These are phyloP conservation scores for Pelosia muscerda DNA, from an alignment of 2,888 invertebrate species.

Conservation along the genomic window DNA sequence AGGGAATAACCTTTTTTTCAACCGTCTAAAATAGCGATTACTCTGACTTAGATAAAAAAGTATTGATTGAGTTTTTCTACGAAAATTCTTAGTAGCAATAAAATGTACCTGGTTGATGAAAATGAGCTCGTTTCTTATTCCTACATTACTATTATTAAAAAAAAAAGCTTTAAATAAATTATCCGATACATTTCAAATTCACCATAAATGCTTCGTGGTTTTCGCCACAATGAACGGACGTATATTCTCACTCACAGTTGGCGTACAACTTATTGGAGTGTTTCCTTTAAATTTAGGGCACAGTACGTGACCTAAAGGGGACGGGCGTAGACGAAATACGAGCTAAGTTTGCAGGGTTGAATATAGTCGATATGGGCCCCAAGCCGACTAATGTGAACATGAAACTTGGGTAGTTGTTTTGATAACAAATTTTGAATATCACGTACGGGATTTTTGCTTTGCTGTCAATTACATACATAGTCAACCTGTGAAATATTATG, in stretches of 20 bases:
- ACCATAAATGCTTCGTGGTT: slow-evolving; percentile 10
- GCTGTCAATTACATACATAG: not conserved
- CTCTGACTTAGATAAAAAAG: no score
- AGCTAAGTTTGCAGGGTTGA: slow-evolving; percentile 68
- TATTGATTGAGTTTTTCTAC: not conserved
- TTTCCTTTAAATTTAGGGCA: slow-evolving; percentile 82
- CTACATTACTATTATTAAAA: no score
- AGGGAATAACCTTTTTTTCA: no score
- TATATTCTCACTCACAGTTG: slow-evolving; percentile 56
- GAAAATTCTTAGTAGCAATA: not conserved
- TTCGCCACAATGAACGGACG: not conserved
- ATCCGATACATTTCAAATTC: not conserved
- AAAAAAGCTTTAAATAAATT: not conserved
- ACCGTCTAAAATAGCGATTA: no score
- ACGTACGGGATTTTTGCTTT: not conserved
- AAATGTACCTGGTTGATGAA: no score
- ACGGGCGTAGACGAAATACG: slow-evolving; percentile 70
- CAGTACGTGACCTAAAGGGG: slow-evolving; percentile 78
- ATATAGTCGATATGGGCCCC: slow-evolving; percentile 56
- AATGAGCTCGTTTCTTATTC: no score
- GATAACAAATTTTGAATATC: slow-evolving; percentile 13
- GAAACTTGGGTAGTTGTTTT: slow-evolving; percentile 46
- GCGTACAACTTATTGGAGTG: slow-evolving; percentile 73
- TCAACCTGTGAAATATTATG: not conserved
- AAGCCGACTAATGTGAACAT: slow-evolving; percentile 48